These are phyloP conservation scores for Harpegnathos saltator DNA, from an alignment of 1,140 invertebrate species.

Conservation along the genomic window DNA sequence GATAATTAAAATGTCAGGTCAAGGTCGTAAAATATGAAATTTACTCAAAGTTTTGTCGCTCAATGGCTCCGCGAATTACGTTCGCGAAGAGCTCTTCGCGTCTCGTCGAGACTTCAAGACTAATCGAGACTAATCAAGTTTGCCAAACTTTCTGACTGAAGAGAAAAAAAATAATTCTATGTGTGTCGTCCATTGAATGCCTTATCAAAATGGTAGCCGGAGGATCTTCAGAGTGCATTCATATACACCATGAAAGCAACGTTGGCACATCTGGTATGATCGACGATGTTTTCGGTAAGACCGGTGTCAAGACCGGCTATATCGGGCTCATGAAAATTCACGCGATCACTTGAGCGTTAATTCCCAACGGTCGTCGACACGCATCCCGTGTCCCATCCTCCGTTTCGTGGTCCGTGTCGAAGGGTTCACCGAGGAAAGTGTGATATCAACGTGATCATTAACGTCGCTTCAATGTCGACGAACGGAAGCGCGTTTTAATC, in stretches of 20 bases:
- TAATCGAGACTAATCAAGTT: too few species aligned
- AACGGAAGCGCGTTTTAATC: slow-evolving; percentile 51
- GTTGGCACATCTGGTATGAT: background rate
- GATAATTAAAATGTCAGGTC: too few species aligned
- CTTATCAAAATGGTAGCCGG: slow-evolving; percentile 26
- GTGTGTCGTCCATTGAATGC: background rate
- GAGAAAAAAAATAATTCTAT: background rate
- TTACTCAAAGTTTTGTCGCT: too few species aligned
- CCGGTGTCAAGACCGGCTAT: background rate
- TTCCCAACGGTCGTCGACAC: slow-evolving; percentile 1
- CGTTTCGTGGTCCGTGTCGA: slow-evolving; percentile 21
- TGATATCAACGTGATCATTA: slow-evolving; percentile 57
- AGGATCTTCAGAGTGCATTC: background rate
- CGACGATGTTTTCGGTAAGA: slow-evolving; percentile 8
- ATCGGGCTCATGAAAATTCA: slow-evolving; percentile 55
- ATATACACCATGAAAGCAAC: slow-evolving; percentile 5
- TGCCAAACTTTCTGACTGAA: background rate
- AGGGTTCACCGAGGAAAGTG: slow-evolving; percentile 38
- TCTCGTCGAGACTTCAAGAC: too few species aligned
- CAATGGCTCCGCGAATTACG: too few species aligned
- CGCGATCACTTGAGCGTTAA: slow-evolving; percentile 54
- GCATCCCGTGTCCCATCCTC: background rate
- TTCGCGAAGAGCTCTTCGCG: too few species aligned
- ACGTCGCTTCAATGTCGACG: slow-evolving; percentile 50
- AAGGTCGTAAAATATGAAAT: too few species aligned